Conservation (phyloP, 2,888 invertebrate species). For the Erebia aethiops region DNA sequence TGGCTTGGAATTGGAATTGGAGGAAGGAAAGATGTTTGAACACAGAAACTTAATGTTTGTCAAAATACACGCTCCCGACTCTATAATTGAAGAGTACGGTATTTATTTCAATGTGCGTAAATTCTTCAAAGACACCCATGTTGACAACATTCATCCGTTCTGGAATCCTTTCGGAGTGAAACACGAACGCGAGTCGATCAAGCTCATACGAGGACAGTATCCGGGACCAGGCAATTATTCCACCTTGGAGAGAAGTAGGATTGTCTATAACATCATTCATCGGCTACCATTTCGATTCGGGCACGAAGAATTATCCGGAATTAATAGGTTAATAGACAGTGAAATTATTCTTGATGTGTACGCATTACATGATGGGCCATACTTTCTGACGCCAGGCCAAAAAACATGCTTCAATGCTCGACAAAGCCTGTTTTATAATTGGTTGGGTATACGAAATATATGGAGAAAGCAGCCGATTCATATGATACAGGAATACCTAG, state of each 20-base stretch:
- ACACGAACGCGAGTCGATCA: no score
- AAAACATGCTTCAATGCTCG: conserved; percentile 54
- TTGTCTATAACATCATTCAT: conserved; percentile 44
- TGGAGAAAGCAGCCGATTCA: conserved; percentile 31
- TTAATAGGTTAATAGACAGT: not conserved
- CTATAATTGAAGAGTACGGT: not conserved
- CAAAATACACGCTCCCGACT: conserved; percentile 3
- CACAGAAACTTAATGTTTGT: conserved; percentile 1
- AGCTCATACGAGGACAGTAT: no score
- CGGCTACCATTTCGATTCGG: conserved; percentile 33
- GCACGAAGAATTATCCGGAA: no score
- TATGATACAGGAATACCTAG: conserved; percentile 34
- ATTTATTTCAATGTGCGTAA: no score
- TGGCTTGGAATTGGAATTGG: not conserved
- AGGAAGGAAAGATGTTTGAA: not conserved
- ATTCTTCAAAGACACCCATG: no score
- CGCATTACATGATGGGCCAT: conserved; percentile 47
- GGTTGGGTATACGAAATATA: conserved; percentile 29
- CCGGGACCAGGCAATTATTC: conserved; percentile 39
- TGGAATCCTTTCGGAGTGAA: no score
- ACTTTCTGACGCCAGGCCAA: conserved; percentile 40
- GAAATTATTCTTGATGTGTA: conserved; percentile 43
- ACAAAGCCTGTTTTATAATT: conserved; percentile 45
- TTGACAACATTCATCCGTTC: no score
- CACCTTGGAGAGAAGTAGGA: conserved; percentile 43